Percentiles rank a stretch among this genome's conserved stretches.
Evolutionary conservation across 2,113 vertebrate species (phyloP).

Genomic region (Trinectes maculatus): DNA sequence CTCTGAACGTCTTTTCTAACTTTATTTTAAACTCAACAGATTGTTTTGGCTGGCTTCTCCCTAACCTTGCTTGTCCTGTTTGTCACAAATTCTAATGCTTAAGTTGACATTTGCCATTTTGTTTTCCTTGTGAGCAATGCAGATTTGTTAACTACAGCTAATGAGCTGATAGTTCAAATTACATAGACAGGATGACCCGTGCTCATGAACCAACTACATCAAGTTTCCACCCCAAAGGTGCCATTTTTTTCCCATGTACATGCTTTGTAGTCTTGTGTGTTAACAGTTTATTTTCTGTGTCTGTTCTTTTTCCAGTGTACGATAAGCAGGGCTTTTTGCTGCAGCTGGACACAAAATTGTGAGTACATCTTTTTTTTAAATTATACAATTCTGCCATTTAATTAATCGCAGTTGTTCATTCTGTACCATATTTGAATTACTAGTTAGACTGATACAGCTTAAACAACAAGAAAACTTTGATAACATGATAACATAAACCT

Average conservation of each 20-base stretch:
- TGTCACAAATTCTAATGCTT: slow-evolving; percentile 58
- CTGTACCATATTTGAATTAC: slow-evolving; percentile 5
- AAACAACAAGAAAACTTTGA: slow-evolving; percentile 33
- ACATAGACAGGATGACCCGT: slow-evolving; percentile 29
- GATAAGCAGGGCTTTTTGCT: slow-evolving; percentile 95
- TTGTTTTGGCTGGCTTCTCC: slow-evolving; percentile 73
- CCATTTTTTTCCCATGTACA: neutral
- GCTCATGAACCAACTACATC: slow-evolving; percentile 10
- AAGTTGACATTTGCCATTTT: slow-evolving; percentile 48
- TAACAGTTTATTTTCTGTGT: slow-evolving; percentile 22
- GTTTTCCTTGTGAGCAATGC: slow-evolving; percentile 26
- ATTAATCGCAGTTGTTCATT: neutral
- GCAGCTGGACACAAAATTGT: slow-evolving; percentile 94
- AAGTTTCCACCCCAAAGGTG: neutral
- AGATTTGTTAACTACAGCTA: slow-evolving; percentile 60
- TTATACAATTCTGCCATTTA: slow-evolving; percentile 8
- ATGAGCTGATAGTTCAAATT: slow-evolving; percentile 59
- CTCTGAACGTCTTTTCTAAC: slow-evolving; percentile 69
- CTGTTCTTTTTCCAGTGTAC: slow-evolving; percentile 84
- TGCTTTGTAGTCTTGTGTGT: neutral
- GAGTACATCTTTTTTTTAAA: slow-evolving; percentile 78
- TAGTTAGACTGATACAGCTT: slow-evolving; percentile 15
- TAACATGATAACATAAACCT: slow-evolving; percentile 54
- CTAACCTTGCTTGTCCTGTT: slow-evolving; percentile 71
- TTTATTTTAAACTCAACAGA: slow-evolving; percentile 71